Evolutionary conservation across 2,888 invertebrate species (phyloP), one percentile per base, ranked within the genome.

Genomic region (Sminthurides aquaticus): DNA sequence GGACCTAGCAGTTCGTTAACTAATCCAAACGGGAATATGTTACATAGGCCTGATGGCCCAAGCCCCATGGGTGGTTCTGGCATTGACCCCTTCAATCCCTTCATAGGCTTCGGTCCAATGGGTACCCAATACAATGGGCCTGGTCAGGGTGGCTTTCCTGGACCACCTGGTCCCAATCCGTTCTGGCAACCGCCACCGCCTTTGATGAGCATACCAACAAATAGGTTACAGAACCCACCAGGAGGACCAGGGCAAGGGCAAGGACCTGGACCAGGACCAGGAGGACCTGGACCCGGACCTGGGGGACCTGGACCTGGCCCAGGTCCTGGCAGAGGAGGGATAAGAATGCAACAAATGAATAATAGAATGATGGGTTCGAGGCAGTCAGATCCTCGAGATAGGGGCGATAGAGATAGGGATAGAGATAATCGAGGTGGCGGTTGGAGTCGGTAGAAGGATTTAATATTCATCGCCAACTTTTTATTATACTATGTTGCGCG

Each of bases 31-130:
- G 43, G 43, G 8, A 11, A 11, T 15, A 11, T 34, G 5, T 5
- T 5, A 34, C 5, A 11, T 5, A 5, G 43, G 15, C 43, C 43
- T 20, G 20, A 26, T 8, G 29, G 61, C 25, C 61, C 62, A 20
- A 3, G 24, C 25, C 61, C 60, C n/a, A 25, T 49, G n/a, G 28
- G 24, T 3, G 3, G 20, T 20, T 20, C 48, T 20, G n/a, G 43
- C 18, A 60, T 67, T 49, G 60, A 34, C 29, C 29, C 56, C 27
- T 74, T 74, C 49, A 72, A 72, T 62, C 72, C 74, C 11, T 72
- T 72, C 49, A 64, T 71, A 49, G 74, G 74, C 0, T 74, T 74
- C 52, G 74, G 71, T 43, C 69, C 69, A 3, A 65, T 67, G 65
- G 65, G 65, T 49, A 58, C 65, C 26, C 69, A 60, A 67, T 68